phyloP scores from a whole-genome alignment of 1,140 invertebrate genomes.

The Asbolus verrucosus region DNA sequence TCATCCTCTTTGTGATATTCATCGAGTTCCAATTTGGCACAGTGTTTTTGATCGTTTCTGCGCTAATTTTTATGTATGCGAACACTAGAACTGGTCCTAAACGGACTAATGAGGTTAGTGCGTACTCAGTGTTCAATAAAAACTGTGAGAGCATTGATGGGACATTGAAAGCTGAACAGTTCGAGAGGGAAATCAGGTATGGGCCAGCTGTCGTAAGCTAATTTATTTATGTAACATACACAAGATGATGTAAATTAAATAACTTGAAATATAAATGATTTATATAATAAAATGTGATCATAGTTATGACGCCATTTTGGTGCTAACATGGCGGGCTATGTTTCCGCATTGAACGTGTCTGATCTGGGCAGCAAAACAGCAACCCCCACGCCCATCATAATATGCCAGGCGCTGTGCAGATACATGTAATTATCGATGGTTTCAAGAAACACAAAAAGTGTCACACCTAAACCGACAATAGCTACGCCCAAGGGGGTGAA shows the following conservation, averaged over 20 bases:
- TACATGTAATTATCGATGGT: slow-evolving; percentile 86
- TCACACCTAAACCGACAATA: slow-evolving; percentile 79
- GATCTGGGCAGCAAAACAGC: slow-evolving; percentile 81
- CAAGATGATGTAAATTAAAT: too few relatives aligned
- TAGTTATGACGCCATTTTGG: too few relatives aligned
- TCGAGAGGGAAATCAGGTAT: slow-evolving; percentile 86
- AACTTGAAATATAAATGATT: slow-evolving; percentile 6
- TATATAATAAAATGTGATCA: neutral
- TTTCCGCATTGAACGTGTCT: slow-evolving; percentile 63
- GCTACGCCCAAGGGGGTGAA: slow-evolving; percentile 80
- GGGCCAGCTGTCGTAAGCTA: slow-evolving; percentile 64
- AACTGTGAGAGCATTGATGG: slow-evolving; percentile 94
- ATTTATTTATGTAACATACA: neutral
- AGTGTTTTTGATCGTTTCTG: slow-evolving; percentile 87
- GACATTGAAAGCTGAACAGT: slow-evolving; percentile 94
- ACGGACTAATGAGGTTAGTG: slow-evolving; percentile 84
- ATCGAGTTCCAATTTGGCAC: slow-evolving; percentile 89
- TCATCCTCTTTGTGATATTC: slow-evolving; percentile 74
- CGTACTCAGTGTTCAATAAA: slow-evolving; percentile 98
- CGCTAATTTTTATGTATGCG: slow-evolving; percentile 83
- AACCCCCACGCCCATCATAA: slow-evolving; percentile 84
- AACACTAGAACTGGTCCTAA: slow-evolving; percentile 84
- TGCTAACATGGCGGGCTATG: too few relatives aligned
- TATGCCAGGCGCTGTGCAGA: slow-evolving; percentile 91
- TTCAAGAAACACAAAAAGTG: slow-evolving; percentile 88